Evolutionary conservation across 2,888 invertebrate genomes (phyloP).

Genomic region (Noctuana brunneofusca): DNA sequence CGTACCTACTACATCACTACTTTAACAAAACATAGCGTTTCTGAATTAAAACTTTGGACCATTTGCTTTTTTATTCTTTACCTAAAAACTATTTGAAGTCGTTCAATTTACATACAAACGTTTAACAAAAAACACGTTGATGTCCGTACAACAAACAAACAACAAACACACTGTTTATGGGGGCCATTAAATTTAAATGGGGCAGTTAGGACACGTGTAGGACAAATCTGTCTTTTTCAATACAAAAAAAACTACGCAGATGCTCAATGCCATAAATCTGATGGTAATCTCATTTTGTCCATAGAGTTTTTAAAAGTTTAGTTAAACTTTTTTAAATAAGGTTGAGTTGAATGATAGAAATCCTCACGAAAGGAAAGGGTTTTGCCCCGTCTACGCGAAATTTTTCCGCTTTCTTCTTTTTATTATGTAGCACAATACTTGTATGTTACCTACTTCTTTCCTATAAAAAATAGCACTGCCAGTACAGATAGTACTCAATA

Average conservation of each 20-base stretch:
- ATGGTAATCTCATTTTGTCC: not conserved
- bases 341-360: too few relatives aligned
- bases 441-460: too few relatives aligned
- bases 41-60: not conserved
- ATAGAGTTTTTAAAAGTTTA: not conserved
- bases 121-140: slow-evolving; percentile 8
- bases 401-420: too few relatives aligned
- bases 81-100: not conserved
- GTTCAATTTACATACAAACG: not conserved
- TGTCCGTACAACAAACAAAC: slow-evolving; percentile 13
- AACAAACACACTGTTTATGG: slow-evolving; percentile 14
- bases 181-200: slow-evolving; percentile 20
- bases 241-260: slow-evolving; percentile 17
- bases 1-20: too few relatives aligned
- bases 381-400: too few relatives aligned
- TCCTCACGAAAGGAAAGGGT: too few relatives aligned
- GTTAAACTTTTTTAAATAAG: too few relatives aligned
- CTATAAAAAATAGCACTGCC: too few relatives aligned
- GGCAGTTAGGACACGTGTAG: slow-evolving; percentile 21
- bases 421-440: too few relatives aligned
- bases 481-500: too few relatives aligned
- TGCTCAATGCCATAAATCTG: slow-evolving; percentile 14
- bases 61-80: not conserved
- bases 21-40: not conserved
- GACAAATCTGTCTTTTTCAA: slow-evolving; percentile 12